Percentiles rank a stretch among this genome's conserved stretches.
Conservation (phyloP, 2,797 vertebrate genomes). For the Cossypha niveicapilla region DNA sequence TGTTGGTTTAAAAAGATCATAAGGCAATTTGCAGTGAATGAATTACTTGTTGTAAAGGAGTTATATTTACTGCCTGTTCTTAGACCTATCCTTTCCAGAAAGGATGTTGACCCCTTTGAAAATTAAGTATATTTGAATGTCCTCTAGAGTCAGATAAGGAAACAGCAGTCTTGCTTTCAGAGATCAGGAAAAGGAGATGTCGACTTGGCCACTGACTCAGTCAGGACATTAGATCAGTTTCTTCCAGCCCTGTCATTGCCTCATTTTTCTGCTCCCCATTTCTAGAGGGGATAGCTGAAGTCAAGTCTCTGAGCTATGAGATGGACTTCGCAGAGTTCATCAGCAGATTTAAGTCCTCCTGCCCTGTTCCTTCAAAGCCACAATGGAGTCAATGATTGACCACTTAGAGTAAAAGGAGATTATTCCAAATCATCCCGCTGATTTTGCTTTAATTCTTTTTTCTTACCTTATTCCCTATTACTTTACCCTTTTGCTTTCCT, state of each 20-base stretch:
- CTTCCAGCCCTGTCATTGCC: neutral
- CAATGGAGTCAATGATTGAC: neutral
- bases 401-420: neutral
- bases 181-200: neutral
- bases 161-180: neutral
- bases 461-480: neutral
- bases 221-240: neutral
- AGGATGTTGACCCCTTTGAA: neutral
- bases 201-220: neutral
- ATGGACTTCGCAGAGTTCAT: neutral
- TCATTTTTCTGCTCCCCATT: neutral
- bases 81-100: neutral
- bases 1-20: neutral
- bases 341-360: neutral
- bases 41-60: neutral
- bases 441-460: neutral
- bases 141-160: neutral
- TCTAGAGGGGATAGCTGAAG: neutral
- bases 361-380: neutral
- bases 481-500: neutral
- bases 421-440: neutral
- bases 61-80: neutral
- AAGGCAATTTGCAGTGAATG: neutral
- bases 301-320: neutral
- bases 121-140: neutral